Percentiles rank a stretch among this genome's conserved stretches.
phyloP scores from a whole-genome alignment of 2,888 invertebrate genomes.

The Drosophila meridiana region DNA sequence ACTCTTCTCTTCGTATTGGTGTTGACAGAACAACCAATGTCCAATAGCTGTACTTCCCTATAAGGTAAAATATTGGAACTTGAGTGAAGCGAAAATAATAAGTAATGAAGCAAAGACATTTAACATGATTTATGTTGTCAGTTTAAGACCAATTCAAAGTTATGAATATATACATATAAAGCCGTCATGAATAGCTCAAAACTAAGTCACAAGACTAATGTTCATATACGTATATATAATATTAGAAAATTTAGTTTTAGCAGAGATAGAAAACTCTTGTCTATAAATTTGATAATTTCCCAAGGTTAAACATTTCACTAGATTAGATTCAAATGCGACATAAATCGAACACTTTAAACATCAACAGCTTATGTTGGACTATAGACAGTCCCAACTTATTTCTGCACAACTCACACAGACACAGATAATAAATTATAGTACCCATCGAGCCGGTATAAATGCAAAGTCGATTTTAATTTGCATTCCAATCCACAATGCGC shows the following conservation, averaged over 20 bases:
- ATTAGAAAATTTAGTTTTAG: neutral
- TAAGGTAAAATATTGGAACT: too few relatives aligned
- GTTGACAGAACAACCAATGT: too few relatives aligned
- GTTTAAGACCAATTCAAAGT: too few relatives aligned
- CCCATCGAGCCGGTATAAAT: neutral
- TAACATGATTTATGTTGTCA: too few relatives aligned
- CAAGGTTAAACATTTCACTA: neutral
- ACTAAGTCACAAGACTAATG: neutral
- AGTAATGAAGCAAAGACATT: too few relatives aligned
- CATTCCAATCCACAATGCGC: conserved; percentile 8
- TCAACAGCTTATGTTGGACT: neutral
- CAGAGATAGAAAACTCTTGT: neutral
- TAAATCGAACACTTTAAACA: neutral
- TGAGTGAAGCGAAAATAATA: too few relatives aligned
- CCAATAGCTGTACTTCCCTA: too few relatives aligned
- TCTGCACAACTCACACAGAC: neutral
- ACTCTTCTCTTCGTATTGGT: too few relatives aligned
- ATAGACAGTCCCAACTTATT: neutral
- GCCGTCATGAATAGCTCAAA: neutral
- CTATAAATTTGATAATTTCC: neutral
- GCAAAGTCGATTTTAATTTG: conserved; percentile 38
- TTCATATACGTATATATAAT: neutral
- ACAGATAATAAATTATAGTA: neutral
- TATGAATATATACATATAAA: neutral
- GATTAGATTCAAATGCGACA: neutral